A percentile compares a stretch with the other conserved stretches of the same genome.
phyloP scores from a whole-genome alignment of 2,888 invertebrate species.

The Tetranychus truncatus region DNA sequence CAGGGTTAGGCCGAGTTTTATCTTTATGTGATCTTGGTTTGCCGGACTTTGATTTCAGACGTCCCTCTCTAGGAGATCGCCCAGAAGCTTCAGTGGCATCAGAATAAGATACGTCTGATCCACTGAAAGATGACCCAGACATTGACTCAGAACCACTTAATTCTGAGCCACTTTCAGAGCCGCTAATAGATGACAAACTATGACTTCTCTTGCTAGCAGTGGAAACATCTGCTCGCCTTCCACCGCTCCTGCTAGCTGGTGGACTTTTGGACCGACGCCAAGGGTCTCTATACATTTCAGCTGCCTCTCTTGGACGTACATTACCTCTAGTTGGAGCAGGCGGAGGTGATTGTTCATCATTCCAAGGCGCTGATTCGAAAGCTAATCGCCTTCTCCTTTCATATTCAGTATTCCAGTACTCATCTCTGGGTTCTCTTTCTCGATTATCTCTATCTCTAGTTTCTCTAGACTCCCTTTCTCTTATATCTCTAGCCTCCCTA shows the following conservation, averaged over 20 bases:
- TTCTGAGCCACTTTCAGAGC: constrained; percentile 4
- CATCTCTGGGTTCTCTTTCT: neutral
- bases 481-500: neutral
- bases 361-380: constrained; percentile 23
- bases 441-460: neutral
- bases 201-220: neutral
- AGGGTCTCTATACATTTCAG: constrained; percentile 20
- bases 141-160: constrained; percentile 4
- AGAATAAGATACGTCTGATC: constrained; percentile 5
- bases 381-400: constrained; percentile 20
- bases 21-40: no score
- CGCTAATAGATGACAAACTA: constrained; percentile 4
- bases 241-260: neutral
- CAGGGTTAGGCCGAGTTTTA: no score
- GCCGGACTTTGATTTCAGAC: neutral
- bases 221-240: neutral
- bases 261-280: constrained; percentile 22
- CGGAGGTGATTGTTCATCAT: constrained; percentile 5
- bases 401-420: constrained; percentile 18
- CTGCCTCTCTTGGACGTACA: neutral
- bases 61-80: neutral
- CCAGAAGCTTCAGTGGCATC: constrained; percentile 4
- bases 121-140: constrained; percentile 11
- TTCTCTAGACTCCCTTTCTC: neutral
- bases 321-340: neutral